Percentiles rank a stretch among this genome's conserved stretches.
Evolutionary conservation across 1,140 invertebrate genomes (phyloP).

Genomic region (roundworm (Caenorhabditis elegans)): WBcel235 BX284606.5:2988001-2988500

Average conservation of each 20-base stretch:
- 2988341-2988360: conserved; percentile 79
- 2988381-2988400: conserved; percentile 90
- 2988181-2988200: conserved; percentile 81
- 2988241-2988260: neutral
- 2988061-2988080: conserved; percentile 38
- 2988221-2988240: neutral
- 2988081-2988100: conserved; percentile 78
- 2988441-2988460: too few species aligned
- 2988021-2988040: conserved; percentile 75
- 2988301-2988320: conserved; percentile 81
- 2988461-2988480: too few species aligned
- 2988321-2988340: conserved; percentile 82
- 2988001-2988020: conserved; percentile 80
- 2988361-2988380: conserved; percentile 80
- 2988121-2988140: conserved; percentile 71
- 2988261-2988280: conserved; percentile 75
- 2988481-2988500: too few species aligned
- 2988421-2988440: too few species aligned
- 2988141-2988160: conserved; percentile 79
- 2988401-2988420: conserved; percentile 82
- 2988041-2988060: conserved; percentile 76
- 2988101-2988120: conserved; percentile 75
- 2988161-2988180: conserved; percentile 78
- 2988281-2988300: conserved; percentile 75
- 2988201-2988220: conserved; percentile 81